A percentile compares a stretch with the other conserved stretches of the same genome.
phyloP scores from a whole-genome alignment of 2,113 vertebrate species.

The Pteruthius melanotis region DNA sequence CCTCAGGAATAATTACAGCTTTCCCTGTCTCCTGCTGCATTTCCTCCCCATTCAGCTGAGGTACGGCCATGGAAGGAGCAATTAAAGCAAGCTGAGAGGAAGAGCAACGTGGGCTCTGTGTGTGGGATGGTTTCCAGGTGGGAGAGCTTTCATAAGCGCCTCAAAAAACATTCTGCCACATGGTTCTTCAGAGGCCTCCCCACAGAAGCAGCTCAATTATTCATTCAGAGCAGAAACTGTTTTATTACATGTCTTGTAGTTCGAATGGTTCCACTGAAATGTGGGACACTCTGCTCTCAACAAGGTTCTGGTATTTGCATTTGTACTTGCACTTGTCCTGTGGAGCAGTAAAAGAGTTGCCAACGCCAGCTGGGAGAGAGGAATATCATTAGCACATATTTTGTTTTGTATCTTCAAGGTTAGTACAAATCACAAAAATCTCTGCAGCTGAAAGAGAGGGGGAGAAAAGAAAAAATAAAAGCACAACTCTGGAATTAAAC shows the following conservation, averaged over 20 bases:
- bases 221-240: constrained; percentile 63
- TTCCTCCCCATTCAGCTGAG: neutral
- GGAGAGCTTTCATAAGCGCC: constrained; percentile 46
- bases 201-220: constrained; percentile 67
- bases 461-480: neutral
- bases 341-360: constrained; percentile 65
- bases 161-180: constrained; percentile 49
- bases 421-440: constrained; percentile 60
- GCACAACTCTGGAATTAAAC: neutral
- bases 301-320: constrained; percentile 64
- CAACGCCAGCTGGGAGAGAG: constrained; percentile 65
- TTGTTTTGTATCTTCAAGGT: constrained; percentile 64
- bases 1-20: neutral
- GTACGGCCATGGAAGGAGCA: constrained; percentile 36
- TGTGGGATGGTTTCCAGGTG: constrained; percentile 62
- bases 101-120: constrained; percentile 35
- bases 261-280: constrained; percentile 53
- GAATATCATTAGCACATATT: constrained; percentile 72
- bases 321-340: constrained; percentile 67
- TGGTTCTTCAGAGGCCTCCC: constrained; percentile 54
- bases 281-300: constrained; percentile 58
- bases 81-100: constrained; percentile 62
- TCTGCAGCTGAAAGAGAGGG: constrained; percentile 16
- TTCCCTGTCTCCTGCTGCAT: neutral
- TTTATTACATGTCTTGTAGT: constrained; percentile 62